A percentile compares a stretch with the other conserved stretches of the same genome.
Conservation (phyloP, 2,888 invertebrate genomes). For the Oligia fasciuncula region DNA sequence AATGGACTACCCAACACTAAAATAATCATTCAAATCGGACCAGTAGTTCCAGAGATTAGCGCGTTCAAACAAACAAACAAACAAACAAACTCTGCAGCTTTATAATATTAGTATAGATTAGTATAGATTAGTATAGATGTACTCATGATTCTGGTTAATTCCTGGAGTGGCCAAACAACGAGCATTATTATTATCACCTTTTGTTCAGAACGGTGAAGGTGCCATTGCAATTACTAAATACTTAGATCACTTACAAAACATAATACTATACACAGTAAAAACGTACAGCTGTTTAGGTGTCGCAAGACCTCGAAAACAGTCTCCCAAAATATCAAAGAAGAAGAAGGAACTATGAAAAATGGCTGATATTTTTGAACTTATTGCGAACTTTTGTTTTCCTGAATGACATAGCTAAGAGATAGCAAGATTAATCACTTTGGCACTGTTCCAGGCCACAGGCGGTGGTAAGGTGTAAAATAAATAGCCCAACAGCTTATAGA, state of each 20-base stretch:
- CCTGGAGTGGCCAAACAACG: too few species aligned
- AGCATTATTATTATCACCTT: neutral
- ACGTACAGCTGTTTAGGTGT: neutral
- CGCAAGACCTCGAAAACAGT: neutral
- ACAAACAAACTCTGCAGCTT: too few species aligned
- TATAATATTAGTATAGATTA: too few species aligned
- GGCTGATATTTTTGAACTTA: conserved; percentile 54
- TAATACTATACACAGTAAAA: neutral
- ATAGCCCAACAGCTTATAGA: conserved; percentile 43
- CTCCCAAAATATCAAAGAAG: conserved; percentile 10
- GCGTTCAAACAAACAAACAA: too few species aligned
- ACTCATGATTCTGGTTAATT: too few species aligned
- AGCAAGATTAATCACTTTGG: conserved; percentile 62
- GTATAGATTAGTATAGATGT: too few species aligned
- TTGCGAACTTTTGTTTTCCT: conserved; percentile 56
- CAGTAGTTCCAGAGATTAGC: too few species aligned
- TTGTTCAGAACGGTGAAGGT: neutral
- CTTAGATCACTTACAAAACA: neutral
- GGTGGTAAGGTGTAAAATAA: conserved; percentile 57
- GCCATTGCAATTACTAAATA: neutral
- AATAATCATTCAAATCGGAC: too few species aligned
- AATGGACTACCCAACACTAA: too few species aligned
- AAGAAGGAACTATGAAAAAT: conserved; percentile 49
- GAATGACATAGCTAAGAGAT: conserved; percentile 60
- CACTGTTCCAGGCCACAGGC: conserved; percentile 52